Percentiles rank a stretch among this genome's conserved stretches.
Conservation (phyloP, 2,113 vertebrate species). For the Peucedramus taeniatus region DNA sequence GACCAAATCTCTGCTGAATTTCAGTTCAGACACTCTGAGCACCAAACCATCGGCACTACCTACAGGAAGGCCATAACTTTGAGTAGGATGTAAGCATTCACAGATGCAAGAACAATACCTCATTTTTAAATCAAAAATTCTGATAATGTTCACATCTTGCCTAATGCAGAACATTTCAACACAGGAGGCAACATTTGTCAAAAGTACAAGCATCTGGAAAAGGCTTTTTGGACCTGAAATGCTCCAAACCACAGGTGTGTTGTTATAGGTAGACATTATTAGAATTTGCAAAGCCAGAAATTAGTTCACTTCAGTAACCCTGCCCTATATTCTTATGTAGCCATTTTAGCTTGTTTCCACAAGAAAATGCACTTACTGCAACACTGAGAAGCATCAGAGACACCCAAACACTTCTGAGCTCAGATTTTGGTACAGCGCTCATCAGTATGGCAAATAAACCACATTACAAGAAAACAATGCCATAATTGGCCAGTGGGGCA, state of each 20-base stretch:
- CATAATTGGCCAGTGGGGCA: slow-evolving; percentile 44
- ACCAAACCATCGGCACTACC: background rate
- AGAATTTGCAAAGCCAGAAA: background rate
- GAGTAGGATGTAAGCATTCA: background rate
- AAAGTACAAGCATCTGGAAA: slow-evolving; percentile 13
- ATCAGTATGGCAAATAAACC: slow-evolving; percentile 13
- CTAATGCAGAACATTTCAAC: background rate
- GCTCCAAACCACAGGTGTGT: background rate
- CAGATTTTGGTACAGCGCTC: background rate
- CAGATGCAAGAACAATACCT: background rate
- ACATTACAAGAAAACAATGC: slow-evolving; percentile 49
- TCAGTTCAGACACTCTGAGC: background rate
- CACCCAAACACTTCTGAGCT: background rate
- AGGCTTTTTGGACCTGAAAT: slow-evolving; percentile 3
- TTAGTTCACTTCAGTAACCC: background rate
- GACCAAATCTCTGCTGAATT: background rate
- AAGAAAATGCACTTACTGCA: background rate
- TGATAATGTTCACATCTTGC: background rate
- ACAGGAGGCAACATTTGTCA: background rate
- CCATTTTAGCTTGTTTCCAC: background rate
- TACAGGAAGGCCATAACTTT: background rate
- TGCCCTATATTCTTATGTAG: background rate
- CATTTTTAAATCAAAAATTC: background rate
- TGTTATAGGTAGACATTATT: background rate
- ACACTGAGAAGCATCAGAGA: background rate